Evolutionary conservation across 1,140 invertebrate species (phyloP).

Genomic region (Zaprionus capensis): DNA sequence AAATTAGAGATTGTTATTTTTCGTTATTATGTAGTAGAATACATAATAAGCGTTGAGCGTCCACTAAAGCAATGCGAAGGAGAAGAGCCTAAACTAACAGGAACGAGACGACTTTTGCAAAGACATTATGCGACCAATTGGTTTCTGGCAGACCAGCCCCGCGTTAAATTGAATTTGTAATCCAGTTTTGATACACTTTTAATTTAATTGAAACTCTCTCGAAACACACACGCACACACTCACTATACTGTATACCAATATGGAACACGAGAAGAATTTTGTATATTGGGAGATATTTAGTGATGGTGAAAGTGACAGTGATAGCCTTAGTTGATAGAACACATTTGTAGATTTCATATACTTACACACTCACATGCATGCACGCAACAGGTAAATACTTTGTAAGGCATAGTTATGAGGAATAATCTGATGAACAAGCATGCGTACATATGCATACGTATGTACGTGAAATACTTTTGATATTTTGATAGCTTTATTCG

Average conservation of each 20-base stretch:
- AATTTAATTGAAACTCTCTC: slow-evolving; percentile 4
- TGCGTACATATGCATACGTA: slow-evolving; percentile 6
- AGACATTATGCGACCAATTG: slow-evolving; percentile 40
- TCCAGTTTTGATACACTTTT: slow-evolving; percentile 13
- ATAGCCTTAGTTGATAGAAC: slow-evolving; percentile 43
- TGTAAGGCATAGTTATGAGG: slow-evolving; percentile 50
- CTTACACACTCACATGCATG: slow-evolving; percentile 41
- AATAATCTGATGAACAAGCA: slow-evolving; percentile 39
- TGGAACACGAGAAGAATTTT: neutral
- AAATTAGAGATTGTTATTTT: slow-evolving; percentile 74
- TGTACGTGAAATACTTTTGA: slow-evolving; percentile 51
- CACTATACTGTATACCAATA: slow-evolving; percentile 10
- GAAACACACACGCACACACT: slow-evolving; percentile 26
- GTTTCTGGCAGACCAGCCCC: slow-evolving; percentile 42
- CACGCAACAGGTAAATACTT: slow-evolving; percentile 56
- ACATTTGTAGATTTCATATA: slow-evolving; percentile 26
- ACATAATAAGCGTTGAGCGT: slow-evolving; percentile 39
- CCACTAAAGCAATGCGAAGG: slow-evolving; percentile 24
- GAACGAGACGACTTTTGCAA: slow-evolving; percentile 15
- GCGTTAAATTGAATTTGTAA: slow-evolving; percentile 32
- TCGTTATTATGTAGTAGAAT: slow-evolving; percentile 36
- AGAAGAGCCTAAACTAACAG: neutral
- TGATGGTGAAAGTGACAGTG: slow-evolving; percentile 29
- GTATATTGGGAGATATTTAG: slow-evolving; percentile 15
- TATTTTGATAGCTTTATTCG: slow-evolving; percentile 74